Base-by-base conservation (phyloP, 2,797 vertebrate genomes). In the Ateles fusciceps region DNA sequence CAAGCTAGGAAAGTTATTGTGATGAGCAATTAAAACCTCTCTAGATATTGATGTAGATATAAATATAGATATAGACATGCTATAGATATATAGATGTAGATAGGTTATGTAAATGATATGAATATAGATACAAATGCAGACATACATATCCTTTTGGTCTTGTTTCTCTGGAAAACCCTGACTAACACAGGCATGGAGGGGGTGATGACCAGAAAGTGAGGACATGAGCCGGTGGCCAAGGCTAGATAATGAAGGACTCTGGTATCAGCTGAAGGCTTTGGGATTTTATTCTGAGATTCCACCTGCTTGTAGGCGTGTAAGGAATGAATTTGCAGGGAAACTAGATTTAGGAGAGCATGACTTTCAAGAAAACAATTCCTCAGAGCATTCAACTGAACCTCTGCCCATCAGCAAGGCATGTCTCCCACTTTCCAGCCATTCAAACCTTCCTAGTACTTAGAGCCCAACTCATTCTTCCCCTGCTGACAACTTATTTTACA, bases 341-440 rank as follows among this genome's bases (percentile, higher is more conserved):
- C 9, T 14, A 2, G 22, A 75, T 12, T 83, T 24, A 79, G 78
- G 72, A 85, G 50, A 71, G 61, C 13, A 2, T 13, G 24, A 30
- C 14, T 64, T 9, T 24, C 42, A 7, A 55, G 33, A 11, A 6
- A 95, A n/a, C 57, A 50, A 7, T 24, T 74, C 57, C 30, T 78
- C 2, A 11, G 33, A 7, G 10, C 19, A 15, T 75, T 46, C 12
- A 11, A 0, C 61, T 83, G 24, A 46, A 12, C 50, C 39, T 74
- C n/a, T 74, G 19, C 17, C 46, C 22, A 0, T 14, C 42, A 19
- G n/a, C 1, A 4, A 85, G 55, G 17, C 28, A 24, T 0, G 0
- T 28, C 1, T 17, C 4, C 44, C 33, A 36, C n/a, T 48, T 26
- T 4, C 42, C 24, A 33, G 17, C 26, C 7, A 3, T 42, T 64